Conservation (phyloP, 2,888 invertebrate genomes). For the Eupelmus urozonus region DNA sequence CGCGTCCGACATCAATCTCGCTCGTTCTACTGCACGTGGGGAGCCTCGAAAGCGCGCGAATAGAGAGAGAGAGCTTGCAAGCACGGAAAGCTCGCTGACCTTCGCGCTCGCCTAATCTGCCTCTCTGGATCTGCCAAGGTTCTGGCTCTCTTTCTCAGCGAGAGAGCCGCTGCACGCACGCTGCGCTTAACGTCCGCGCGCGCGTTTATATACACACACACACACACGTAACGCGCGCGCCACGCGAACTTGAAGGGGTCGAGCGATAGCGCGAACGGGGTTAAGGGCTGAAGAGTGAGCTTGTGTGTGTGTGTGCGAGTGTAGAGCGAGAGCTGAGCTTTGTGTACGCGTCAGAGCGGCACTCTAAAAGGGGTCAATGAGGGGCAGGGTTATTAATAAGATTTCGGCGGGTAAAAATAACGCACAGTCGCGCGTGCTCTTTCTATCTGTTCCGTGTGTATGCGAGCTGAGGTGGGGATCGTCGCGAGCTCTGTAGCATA, state of each 20-base stretch:
- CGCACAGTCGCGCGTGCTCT: not conserved
- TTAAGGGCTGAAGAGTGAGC: conserved; percentile 51
- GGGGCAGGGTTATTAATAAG: conserved; percentile 57
- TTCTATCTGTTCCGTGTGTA: conserved; percentile 28
- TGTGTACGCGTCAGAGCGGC: conserved; percentile 30
- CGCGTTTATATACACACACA: not conserved
- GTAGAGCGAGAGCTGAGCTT: too few relatives aligned
- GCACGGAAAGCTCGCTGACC: conserved; percentile 22
- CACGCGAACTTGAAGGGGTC: conserved; percentile 57
- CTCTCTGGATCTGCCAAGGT: conserved; percentile 53
- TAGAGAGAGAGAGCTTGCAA: not conserved
- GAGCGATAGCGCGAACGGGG: conserved; percentile 48
- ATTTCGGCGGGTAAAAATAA: conserved; percentile 49
- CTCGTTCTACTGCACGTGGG: conserved; percentile 31
- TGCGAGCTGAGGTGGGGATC: not conserved
- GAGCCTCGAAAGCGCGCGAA: not conserved
- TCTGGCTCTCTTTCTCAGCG: conserved; percentile 1
- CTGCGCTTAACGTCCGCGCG: conserved; percentile 21
- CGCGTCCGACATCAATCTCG: conserved; percentile 42
- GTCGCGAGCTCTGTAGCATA: not conserved
- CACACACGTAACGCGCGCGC: conserved; percentile 36
- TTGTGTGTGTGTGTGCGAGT: too few relatives aligned
- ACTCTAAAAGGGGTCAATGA: conserved; percentile 57
- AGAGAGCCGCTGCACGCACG: conserved; percentile 36
- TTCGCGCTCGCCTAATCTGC: conserved; percentile 47